Conservation (phyloP, 2,113 vertebrate genomes). For the Lampris megalopsis region DNA sequence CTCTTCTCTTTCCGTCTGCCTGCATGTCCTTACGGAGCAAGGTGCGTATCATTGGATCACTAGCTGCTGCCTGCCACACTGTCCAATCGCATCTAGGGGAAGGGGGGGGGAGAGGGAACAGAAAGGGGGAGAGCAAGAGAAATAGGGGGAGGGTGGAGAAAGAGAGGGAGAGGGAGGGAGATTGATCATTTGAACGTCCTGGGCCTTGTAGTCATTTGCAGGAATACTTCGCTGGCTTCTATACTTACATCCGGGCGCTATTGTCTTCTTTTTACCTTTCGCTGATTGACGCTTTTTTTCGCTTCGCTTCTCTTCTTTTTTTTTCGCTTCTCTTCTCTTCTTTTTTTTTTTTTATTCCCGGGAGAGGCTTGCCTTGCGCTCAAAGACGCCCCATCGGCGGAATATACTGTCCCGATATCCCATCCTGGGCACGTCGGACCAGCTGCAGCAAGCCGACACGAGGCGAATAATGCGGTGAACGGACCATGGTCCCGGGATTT, state of each 20-base stretch:
- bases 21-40: slow-evolving; percentile 68
- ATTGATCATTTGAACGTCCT: slow-evolving; percentile 78
- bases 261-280: slow-evolving; percentile 9
- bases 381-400: slow-evolving; percentile 23
- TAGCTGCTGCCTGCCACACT: slow-evolving; percentile 89
- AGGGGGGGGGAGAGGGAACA: slow-evolving; percentile 31
- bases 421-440: slow-evolving; percentile 76
- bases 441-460: slow-evolving; percentile 71
- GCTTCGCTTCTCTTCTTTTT: neutral
- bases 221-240: slow-evolving; percentile 41
- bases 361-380: neutral
- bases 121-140: slow-evolving; percentile 22
- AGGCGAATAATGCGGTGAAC: slow-evolving; percentile 69
- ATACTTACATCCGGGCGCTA: neutral
- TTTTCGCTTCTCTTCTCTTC: slow-evolving; percentile 24
- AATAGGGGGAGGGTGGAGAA: slow-evolving; percentile 50
- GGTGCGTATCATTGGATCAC: slow-evolving; percentile 89
- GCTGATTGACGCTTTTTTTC: slow-evolving; percentile 20
- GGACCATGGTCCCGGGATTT: slow-evolving; percentile 63
- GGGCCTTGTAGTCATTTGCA: slow-evolving; percentile 65
- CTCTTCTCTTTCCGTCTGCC: slow-evolving; percentile 26
- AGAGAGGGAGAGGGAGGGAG: slow-evolving; percentile 58
- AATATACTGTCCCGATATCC: slow-evolving; percentile 69
- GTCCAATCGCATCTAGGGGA: slow-evolving; percentile 87
- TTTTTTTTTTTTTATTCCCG: neutral